Evolutionary conservation across 2,888 invertebrate genomes (phyloP).

Genomic region (Aspidiotus rigidus): DNA sequence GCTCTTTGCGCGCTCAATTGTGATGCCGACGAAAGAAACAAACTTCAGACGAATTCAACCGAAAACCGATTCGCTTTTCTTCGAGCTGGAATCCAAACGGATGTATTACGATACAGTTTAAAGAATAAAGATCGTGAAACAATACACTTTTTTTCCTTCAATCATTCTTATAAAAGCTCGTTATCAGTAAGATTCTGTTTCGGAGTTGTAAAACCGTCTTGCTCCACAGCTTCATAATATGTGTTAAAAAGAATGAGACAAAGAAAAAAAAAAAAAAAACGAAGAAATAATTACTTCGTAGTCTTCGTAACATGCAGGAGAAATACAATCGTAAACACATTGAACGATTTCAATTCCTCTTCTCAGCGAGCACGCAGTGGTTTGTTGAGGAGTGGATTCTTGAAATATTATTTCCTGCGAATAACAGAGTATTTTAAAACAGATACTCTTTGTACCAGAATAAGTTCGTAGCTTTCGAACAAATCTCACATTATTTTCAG

Average conservation of each 20-base stretch:
- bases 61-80: constrained; percentile 81
- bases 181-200: no score
- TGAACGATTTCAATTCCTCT: constrained; percentile 57
- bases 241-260: neutral
- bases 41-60: constrained; percentile 77
- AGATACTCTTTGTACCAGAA: neutral
- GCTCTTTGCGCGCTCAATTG: constrained; percentile 5
- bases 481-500: constrained; percentile 66
- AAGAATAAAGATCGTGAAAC: no score
- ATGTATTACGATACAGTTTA: neutral
- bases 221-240: no score
- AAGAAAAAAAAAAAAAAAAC: neutral
- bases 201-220: no score
- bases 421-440: constrained; percentile 27
- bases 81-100: constrained; percentile 57
- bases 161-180: no score
- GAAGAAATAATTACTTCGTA: neutral
- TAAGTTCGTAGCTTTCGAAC: constrained; percentile 11
- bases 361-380: constrained; percentile 56
- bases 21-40: constrained; percentile 59
- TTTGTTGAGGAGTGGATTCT: constrained; percentile 74
- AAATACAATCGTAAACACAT: constrained; percentile 73
- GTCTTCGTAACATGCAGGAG: constrained; percentile 74
- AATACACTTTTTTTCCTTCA: no score
- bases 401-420: constrained; percentile 63